These are phyloP conservation scores for Xiphorhynchus elegans DNA, from an alignment of 2,113 vertebrate species.

Conservation along the genomic window DNA sequence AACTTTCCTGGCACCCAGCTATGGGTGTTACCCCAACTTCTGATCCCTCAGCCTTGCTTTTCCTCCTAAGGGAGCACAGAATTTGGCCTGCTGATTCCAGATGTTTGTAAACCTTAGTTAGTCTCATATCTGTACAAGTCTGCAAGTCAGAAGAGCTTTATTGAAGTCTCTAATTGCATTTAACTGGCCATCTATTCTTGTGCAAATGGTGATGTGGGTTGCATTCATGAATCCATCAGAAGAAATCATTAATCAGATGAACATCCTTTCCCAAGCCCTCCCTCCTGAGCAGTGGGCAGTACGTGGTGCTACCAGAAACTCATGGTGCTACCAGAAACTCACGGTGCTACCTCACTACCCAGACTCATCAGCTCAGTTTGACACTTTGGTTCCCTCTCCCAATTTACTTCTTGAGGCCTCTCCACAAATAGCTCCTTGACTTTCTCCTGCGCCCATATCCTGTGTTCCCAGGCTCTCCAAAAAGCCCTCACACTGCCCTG, in stretches of 20 bases:
- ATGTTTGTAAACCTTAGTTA: background rate
- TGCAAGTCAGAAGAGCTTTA: background rate
- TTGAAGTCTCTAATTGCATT: background rate
- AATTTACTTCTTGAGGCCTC: background rate
- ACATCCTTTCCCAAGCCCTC: background rate
- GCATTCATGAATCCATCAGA: background rate
- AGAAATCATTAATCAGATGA: background rate
- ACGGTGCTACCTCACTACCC: background rate
- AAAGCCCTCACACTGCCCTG: background rate
- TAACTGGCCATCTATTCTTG: background rate
- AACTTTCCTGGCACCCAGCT: background rate
- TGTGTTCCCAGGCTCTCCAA: background rate
- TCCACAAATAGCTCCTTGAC: background rate
- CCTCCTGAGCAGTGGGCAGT: background rate
- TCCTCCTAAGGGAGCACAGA: background rate
- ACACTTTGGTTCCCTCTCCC: background rate
- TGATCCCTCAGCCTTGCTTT: background rate
- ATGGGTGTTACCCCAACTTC: background rate
- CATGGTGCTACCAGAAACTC: background rate
- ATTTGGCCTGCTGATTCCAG: background rate
- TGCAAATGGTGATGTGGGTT: background rate
- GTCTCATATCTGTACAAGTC: rapidly evolving
- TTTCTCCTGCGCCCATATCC: background rate
- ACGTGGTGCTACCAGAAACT: background rate
- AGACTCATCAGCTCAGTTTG: background rate